A percentile compares a stretch with the other conserved stretches of the same genome.
Conservation (phyloP, 2,797 vertebrate genomes). For the Scomberomorus guttatus region DNA sequence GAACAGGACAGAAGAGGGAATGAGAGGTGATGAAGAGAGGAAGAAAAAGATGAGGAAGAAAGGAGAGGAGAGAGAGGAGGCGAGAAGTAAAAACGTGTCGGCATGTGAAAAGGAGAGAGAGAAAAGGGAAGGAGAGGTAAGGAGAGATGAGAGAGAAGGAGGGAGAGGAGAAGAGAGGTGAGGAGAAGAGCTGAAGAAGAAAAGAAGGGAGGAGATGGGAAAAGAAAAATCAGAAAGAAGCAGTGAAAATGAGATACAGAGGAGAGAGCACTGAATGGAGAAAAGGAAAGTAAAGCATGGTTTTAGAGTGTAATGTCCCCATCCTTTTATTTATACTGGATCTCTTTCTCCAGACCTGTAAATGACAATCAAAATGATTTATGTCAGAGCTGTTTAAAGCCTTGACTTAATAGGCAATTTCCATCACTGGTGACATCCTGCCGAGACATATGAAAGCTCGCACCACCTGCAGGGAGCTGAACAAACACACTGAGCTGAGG, state of each 20-base stretch:
- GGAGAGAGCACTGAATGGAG: too few species aligned
- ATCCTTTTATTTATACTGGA: conserved; percentile 63
- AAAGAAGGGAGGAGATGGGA: not conserved
- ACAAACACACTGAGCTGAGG: conserved; percentile 19
- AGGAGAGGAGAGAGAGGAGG: not conserved
- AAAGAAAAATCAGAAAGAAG: not conserved
- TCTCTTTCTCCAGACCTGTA: conserved; percentile 14
- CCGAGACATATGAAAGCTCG: not conserved
- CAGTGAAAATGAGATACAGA: conserved; percentile 10
- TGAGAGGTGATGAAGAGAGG: not conserved
- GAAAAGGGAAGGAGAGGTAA: not conserved
- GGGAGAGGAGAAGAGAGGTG: not conserved
- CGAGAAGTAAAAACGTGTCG: not conserved
- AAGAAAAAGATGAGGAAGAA: not conserved
- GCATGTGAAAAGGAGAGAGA: not conserved
- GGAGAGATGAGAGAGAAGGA: not conserved
- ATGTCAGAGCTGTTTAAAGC: conserved; percentile 38
- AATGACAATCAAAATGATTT: conserved; percentile 51
- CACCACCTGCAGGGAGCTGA: conserved; percentile 43
- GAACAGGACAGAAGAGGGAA: not conserved
- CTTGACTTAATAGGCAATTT: conserved; percentile 53
- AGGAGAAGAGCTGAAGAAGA: not conserved
- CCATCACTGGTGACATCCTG: conserved; percentile 64
- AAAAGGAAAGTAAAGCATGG: not conserved
- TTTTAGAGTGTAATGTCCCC: not conserved